Percentiles rank a stretch among this genome's conserved stretches.
phyloP scores from a whole-genome alignment of 2,888 invertebrate species.

The Drosophila siamana region DNA sequence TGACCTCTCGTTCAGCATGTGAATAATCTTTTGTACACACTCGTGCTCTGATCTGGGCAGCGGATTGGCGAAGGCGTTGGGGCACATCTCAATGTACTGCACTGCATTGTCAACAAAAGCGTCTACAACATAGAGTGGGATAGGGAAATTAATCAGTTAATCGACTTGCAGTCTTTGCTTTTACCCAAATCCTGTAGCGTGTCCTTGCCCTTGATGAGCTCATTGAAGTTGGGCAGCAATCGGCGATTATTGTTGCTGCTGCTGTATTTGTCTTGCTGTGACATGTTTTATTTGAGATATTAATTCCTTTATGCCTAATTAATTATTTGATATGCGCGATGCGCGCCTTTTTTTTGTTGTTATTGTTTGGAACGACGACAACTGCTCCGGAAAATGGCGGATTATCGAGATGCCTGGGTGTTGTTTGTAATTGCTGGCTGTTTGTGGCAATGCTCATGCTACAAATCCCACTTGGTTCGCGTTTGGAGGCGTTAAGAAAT shows the following conservation, averaged over 20 bases:
- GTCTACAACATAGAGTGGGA: constrained; percentile 17
- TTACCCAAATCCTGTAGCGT: constrained; percentile 23
- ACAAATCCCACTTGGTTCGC: constrained; percentile 10
- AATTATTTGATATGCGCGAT: neutral
- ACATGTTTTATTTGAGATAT: neutral
- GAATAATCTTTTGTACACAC: constrained; percentile 37
- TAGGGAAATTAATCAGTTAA: neutral
- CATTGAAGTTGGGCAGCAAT: constrained; percentile 4
- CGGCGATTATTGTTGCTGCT: constrained; percentile 1
- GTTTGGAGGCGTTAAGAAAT: constrained; percentile 2
- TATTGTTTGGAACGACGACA: constrained; percentile 11
- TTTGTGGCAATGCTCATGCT: constrained; percentile 6
- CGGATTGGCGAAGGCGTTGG: constrained; percentile 12
- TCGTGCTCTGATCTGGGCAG: constrained; percentile 22
- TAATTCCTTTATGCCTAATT: too few relatives aligned
- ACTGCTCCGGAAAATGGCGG: constrained; percentile 27
- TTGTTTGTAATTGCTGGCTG: neutral
- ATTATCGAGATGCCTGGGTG: constrained; percentile 4
- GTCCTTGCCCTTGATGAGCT: constrained; percentile 14
- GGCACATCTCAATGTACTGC: constrained; percentile 34
- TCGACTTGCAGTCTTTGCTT: neutral
- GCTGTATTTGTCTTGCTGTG: neutral
- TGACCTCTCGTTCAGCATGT: constrained; percentile 10
- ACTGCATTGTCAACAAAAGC: constrained; percentile 32
- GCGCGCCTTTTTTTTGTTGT: constrained; percentile 22